Conservation (phyloP, 2,888 invertebrate species). For the Noctua janthina region DNA sequence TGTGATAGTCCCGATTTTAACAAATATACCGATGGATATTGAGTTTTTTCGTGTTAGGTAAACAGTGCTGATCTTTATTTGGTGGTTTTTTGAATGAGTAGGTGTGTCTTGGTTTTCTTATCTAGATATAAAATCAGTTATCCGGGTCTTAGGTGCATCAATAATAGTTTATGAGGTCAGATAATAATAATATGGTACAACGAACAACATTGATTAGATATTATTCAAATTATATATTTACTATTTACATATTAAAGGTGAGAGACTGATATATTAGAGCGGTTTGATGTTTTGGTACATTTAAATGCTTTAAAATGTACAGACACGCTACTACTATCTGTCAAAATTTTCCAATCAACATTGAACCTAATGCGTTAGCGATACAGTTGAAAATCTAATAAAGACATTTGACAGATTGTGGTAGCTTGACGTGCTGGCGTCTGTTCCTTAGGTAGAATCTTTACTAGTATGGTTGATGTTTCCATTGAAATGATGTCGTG, state of each 20-base stretch:
- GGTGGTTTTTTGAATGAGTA: not conserved
- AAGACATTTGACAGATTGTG: no score
- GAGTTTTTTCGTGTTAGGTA: slow-evolving; percentile 19
- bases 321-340: no score
- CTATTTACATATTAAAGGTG: not conserved
- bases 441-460: not conserved
- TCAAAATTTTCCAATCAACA: no score
- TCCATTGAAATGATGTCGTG: not conserved
- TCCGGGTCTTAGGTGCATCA: not conserved
- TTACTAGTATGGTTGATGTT: not conserved
- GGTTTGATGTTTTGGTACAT: not conserved
- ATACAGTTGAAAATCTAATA: no score
- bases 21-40: slow-evolving; percentile 26
- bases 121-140: slow-evolving; percentile 10
- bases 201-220: not conserved
- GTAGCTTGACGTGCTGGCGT: no score
- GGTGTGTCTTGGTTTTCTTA: slow-evolving; percentile 12
- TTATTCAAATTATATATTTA: not conserved
- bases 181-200: not conserved
- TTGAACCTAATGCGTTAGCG: no score
- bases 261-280: not conserved
- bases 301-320: not conserved
- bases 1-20: slow-evolving; percentile 35
- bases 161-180: not conserved
- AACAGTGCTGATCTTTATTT: slow-evolving; percentile 26